phyloP scores from a whole-genome alignment of 2,888 invertebrate genomes.

The Alitta virens region DNA sequence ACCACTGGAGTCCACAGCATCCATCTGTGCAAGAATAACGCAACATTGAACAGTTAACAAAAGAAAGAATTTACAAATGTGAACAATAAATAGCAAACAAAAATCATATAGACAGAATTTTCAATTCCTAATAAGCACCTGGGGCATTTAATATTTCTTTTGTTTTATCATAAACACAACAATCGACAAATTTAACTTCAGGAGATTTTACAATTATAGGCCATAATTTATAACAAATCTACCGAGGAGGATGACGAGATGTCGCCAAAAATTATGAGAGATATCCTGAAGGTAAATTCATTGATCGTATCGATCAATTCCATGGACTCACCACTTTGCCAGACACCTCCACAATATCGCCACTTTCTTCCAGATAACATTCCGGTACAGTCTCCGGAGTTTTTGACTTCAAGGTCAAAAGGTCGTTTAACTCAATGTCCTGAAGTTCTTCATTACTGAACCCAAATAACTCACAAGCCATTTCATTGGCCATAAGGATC shows the following conservation, averaged over 20 bases:
- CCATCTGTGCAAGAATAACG: no score
- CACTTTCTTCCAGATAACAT: constrained; percentile 56
- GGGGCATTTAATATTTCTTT: no score
- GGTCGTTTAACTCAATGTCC: constrained; percentile 56
- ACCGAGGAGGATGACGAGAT: no score
- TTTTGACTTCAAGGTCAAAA: constrained; percentile 47
- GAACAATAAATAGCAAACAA: no score
- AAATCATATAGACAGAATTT: no score
- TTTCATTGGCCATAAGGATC: constrained; percentile 70
- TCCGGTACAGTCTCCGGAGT: constrained; percentile 50
- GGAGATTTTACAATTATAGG: no score
- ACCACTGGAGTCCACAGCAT: constrained; percentile 64
- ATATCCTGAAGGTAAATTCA: not conserved
- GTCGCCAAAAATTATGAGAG: no score
- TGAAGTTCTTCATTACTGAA: constrained; percentile 58
- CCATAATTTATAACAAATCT: not conserved
- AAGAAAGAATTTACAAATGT: no score
- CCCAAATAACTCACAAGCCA: constrained; percentile 62
- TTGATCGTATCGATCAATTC: not conserved
- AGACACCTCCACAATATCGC: constrained; percentile 65
- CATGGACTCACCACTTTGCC: constrained; percentile 62
- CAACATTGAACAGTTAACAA: no score
- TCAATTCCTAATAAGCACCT: no score
- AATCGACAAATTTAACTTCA: no score
- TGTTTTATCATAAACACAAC: no score